Evolutionary conservation across 2,888 invertebrate species (phyloP).

Genomic region (Oxycera nigricornis): DNA sequence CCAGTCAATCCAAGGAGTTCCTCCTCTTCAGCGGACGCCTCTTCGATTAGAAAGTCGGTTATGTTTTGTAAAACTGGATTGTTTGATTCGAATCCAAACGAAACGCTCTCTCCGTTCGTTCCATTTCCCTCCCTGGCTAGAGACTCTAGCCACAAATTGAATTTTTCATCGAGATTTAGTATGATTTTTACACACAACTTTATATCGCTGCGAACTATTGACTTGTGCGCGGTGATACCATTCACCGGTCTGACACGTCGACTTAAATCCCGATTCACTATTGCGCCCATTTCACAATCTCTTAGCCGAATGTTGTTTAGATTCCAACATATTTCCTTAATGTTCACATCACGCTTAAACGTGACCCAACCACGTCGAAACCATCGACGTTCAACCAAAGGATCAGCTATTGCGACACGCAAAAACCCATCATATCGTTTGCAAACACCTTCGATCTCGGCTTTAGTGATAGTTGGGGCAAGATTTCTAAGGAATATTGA

Average conservation of each 20-base stretch:
- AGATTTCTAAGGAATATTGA: conserved; percentile 96
- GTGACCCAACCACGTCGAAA: conserved; percentile 98
- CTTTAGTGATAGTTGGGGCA: conserved; percentile 93
- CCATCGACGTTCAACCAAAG: conserved; percentile 94
- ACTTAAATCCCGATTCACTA: conserved; percentile 95
- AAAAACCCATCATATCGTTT: conserved; percentile 92
- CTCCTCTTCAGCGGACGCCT: conserved; percentile 98
- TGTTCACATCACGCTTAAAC: conserved; percentile 94
- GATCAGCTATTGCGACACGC: conserved; percentile 95
- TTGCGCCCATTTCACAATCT: conserved; percentile 69
- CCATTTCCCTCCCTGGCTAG: conserved; percentile 41
- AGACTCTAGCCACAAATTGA: conserved; percentile 72
- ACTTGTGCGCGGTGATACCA: conserved; percentile 87
- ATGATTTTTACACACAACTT: conserved; percentile 91
- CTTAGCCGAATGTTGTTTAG: conserved; percentile 85
- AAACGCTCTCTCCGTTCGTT: conserved; percentile 45
- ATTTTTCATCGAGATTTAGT: conserved; percentile 86
- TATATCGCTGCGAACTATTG: conserved; percentile 89
- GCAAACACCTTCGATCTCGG: conserved; percentile 96
- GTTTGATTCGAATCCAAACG: conserved; percentile 76
- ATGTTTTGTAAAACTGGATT: conserved; percentile 97
- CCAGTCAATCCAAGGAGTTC: conserved; percentile 78
- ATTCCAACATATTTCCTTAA: conserved; percentile 99
- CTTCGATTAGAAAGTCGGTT: conserved; percentile 96
- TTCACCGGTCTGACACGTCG: conserved; percentile 91